phyloP scores from a whole-genome alignment of 2,797 vertebrate species.

The Epinephelus awoara region DNA sequence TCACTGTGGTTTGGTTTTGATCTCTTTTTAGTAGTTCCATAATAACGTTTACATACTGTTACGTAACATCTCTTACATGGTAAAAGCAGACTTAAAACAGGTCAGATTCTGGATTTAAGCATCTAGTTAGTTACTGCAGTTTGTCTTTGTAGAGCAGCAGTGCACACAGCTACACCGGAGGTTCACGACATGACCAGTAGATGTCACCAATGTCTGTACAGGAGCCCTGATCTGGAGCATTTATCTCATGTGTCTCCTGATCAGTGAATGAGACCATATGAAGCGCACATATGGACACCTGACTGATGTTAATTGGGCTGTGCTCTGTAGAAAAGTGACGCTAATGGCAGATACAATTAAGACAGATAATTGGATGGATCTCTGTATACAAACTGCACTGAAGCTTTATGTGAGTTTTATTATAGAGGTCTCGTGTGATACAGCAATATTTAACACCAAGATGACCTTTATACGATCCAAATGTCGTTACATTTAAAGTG shows the following conservation, averaged over 20 bases:
- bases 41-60: background rate
- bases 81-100: background rate
- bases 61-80: background rate
- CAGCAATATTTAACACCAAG: background rate
- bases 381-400: background rate
- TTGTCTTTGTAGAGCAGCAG: background rate
- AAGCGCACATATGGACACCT: conserved; percentile 2
- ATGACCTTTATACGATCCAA: background rate
- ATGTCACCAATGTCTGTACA: conserved; percentile 52
- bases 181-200: conserved; percentile 43
- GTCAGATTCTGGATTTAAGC: background rate
- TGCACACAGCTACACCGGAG: background rate
- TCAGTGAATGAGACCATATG: background rate
- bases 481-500: background rate
- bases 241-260: background rate
- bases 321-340: background rate
- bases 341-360: background rate
- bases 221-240: background rate
- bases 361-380: background rate
- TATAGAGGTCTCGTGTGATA: background rate
- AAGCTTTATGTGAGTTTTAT: background rate
- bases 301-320: background rate
- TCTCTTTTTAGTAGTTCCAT: too few relatives aligned
- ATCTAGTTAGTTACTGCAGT: background rate
- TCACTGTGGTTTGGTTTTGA: background rate